Percentiles rank a stretch among this genome's conserved stretches.
These are phyloP conservation scores for Pseudococcus jackbeardsleyi DNA, from an alignment of 2,888 invertebrate species.

Conservation along the genomic window DNA sequence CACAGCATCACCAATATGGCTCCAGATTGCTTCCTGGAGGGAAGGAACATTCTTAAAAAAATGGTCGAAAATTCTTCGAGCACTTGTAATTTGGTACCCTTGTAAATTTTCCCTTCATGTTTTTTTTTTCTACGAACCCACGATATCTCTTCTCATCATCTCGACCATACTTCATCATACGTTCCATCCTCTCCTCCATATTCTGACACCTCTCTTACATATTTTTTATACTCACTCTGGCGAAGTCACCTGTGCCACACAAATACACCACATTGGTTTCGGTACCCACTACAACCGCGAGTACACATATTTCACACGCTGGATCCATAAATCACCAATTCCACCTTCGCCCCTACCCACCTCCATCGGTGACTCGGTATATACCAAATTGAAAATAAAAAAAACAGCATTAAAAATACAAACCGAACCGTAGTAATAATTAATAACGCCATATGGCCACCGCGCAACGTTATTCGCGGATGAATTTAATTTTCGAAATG, in stretches of 20 bases:
- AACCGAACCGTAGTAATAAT: slow-evolving; percentile 4
- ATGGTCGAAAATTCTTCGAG: too few species aligned
- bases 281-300: neutral
- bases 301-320: neutral
- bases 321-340: slow-evolving; percentile 7
- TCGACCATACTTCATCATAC: neutral
- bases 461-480: slow-evolving; percentile 16
- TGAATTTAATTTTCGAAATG: slow-evolving; percentile 50
- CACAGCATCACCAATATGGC: too few species aligned
- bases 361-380: neutral
- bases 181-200: neutral
- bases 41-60: too few species aligned
- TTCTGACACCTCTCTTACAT: neutral
- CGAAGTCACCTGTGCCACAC: neutral
- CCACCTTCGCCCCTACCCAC: neutral
- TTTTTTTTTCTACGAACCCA: too few species aligned
- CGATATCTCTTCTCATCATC: neutral
- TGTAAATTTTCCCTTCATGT: too few species aligned
- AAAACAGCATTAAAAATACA: neutral
- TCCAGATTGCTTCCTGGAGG: too few species aligned
- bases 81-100: too few species aligned
- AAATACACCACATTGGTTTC: neutral
- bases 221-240: neutral
- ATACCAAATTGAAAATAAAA: neutral
- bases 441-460: slow-evolving; percentile 48